Percentiles rank a stretch among this genome's conserved stretches.
Evolutionary conservation across 1,140 invertebrate genomes (phyloP).

Genomic region (Glomeris maerens): DNA sequence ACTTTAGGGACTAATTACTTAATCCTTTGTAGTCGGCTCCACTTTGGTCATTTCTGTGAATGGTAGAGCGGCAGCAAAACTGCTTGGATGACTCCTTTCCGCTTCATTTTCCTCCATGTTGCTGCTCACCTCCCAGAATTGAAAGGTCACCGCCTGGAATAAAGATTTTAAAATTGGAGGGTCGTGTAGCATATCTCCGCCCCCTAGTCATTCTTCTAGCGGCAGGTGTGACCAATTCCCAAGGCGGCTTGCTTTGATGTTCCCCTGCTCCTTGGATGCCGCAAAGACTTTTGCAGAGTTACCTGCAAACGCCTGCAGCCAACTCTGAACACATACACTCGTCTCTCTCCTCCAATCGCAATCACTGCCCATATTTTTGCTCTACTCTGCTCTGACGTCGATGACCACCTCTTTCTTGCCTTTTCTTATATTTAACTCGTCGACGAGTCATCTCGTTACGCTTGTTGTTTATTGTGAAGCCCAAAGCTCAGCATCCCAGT

Average conservation of each 20-base stretch:
- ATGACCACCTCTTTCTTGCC: neutral
- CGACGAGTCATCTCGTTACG: too few relatives aligned
- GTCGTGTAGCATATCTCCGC: slow-evolving; percentile 3
- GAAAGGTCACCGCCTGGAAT: too few relatives aligned
- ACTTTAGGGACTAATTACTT: too few relatives aligned
- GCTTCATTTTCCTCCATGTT: too few relatives aligned
- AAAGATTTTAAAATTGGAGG: neutral
- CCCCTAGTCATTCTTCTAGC: neutral
- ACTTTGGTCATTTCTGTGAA: too few relatives aligned
- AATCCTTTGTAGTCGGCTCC: too few relatives aligned
- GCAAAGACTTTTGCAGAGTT: neutral
- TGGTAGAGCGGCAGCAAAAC: too few relatives aligned
- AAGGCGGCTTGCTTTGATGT: neutral
- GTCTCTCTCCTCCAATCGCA: neutral
- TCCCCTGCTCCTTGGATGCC: neutral
- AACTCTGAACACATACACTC: neutral
- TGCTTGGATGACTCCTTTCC: too few relatives aligned
- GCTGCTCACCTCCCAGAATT: too few relatives aligned
- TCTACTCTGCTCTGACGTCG: neutral
- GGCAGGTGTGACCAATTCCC: slow-evolving; percentile 5
- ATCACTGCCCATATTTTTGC: neutral
- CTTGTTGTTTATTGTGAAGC: too few relatives aligned
- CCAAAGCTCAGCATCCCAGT: too few relatives aligned
- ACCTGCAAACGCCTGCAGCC: neutral
- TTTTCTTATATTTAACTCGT: neutral